Base-by-base conservation (phyloP, 2,888 invertebrate genomes). In the Agrotis puta region DNA sequence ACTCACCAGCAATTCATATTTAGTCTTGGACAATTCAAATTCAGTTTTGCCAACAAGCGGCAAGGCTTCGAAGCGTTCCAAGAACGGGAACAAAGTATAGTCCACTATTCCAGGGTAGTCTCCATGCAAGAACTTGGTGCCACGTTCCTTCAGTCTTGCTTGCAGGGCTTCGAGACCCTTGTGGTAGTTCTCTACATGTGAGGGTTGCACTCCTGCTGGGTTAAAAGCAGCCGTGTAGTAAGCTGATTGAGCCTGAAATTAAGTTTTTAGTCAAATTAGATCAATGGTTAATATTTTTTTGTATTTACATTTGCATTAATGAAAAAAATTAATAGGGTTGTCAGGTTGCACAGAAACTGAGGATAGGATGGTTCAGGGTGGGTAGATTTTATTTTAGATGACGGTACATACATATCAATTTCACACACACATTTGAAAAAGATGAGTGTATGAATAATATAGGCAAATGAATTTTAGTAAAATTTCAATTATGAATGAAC, bases 31-130 rank as follows among this genome's bases (percentile, higher is more conserved):
- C 90, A 98, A 95, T 70, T 96, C 93, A 90, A 97, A 98, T 64
- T 97, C 96, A 57, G 97, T 95, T 63, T 97, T 97, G 11, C 97
- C 97, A 57, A 97, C 88, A 27, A 97, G 90, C 0, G 98, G 93
- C 54, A 98, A 85, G 7, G 95, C 91, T 78, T 94, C 93, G 70
- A 96, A 94, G 16, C 96, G 89, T 90, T 98, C 98, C 86, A 98
- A 97, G 97, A 98, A 98, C 2, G 98, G 98, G 98, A 98, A 98
- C 81, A 98, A 97, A 96, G 98, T 98, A 83, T 97, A 98, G 90
- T 98, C 98, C 64, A 98, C 93, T 96, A 98, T 97, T 58, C 98
- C 98, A 1, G 98, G 98, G 70, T 97, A 96, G 64, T 94, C 93
- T 20, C 98, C 98, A 74, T 97, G 96, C 82, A 98, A 97, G 90